Conservation (phyloP, 2,113 vertebrate species). For the Euleptes europaea region DNA sequence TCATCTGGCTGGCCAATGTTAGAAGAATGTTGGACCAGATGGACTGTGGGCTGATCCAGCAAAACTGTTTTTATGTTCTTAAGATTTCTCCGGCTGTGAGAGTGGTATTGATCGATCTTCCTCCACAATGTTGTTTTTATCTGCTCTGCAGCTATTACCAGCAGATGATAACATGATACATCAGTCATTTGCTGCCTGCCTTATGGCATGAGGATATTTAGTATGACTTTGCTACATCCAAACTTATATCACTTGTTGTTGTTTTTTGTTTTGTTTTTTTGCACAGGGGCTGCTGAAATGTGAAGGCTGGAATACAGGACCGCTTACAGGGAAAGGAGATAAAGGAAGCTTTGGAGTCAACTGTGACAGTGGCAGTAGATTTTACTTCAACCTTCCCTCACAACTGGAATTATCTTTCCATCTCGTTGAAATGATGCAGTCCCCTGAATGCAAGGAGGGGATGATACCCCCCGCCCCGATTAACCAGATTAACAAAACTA, state of each 20-base stretch:
- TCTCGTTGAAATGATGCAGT: not conserved
- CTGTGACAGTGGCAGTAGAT: not conserved
- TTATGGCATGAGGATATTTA: not conserved
- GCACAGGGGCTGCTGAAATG: not conserved
- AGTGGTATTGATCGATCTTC: not conserved
- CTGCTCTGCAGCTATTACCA: not conserved
- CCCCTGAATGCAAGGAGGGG: slow-evolving; percentile 23
- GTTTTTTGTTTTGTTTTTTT: not conserved
- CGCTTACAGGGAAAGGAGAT: not conserved
- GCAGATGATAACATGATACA: not conserved
- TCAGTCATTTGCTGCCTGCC: not conserved
- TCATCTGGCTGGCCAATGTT: not conserved
- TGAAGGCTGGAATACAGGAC: not conserved
- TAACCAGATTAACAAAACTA: not conserved
- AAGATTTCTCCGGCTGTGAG: not conserved
- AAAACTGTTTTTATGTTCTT: not conserved
- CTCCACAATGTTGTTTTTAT: not conserved
- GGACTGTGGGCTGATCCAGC: not conserved
- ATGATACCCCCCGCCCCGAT: not conserved
- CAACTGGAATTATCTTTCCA: slow-evolving; percentile 18
- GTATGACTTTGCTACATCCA: not conserved
- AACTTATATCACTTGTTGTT: not conserved
- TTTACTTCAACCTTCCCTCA: not conserved
- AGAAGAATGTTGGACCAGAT: not conserved
- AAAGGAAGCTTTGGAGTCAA: not conserved